Evolutionary conservation across 2,113 vertebrate genomes (phyloP), one percentile per base, ranked within the genome.

Genomic region (Peromyscus maniculatus): DNA sequence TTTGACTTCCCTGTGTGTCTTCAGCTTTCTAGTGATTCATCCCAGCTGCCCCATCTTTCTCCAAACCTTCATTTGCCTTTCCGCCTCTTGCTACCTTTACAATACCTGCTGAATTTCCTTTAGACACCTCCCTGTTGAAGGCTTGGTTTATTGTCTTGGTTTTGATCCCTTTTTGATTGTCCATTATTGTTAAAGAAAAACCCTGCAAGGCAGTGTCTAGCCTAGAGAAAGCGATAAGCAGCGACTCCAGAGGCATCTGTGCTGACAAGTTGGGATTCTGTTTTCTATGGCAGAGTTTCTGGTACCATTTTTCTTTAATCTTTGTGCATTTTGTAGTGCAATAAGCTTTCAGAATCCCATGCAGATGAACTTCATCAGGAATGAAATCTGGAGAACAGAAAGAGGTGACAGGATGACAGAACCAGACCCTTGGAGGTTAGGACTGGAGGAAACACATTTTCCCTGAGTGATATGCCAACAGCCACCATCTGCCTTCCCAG

Each of bases 321-420:
- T 57, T 71, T 55, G 49, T 72, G 21, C 33, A n/a, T 39, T n/a
- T 57, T 10, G 22, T 52, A 26, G 21, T 72, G 13, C 11, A 12
- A 52, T 55, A 55, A 79, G 80, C 3, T 80, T 79, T 5, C 71
- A 21, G 75, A 74, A 13, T n/a, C 22, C 87, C 39, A 75, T 21
- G 69, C 77, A 66, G 17, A 66, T 83, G 33, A 72, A 84, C 67
- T 57, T n/a, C 19, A 66, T 57, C 31, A 52, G 77, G 22, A 22
- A 72, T 79, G 72, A 28, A 79, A 43, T 71, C 59, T 49, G 2
- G 21, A 64, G 82, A 84, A 28, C 13, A 91, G 75, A 46, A 78
- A 83, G 57, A 94, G 55, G 49, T 86, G 39, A 91, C 49, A 19
- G 28, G 91, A 91, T 69, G 91, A 71, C 31, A 91, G 66, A 91